These are phyloP conservation scores for Asobara japonica DNA, from an alignment of 1,140 invertebrate species.

Conservation along the genomic window DNA sequence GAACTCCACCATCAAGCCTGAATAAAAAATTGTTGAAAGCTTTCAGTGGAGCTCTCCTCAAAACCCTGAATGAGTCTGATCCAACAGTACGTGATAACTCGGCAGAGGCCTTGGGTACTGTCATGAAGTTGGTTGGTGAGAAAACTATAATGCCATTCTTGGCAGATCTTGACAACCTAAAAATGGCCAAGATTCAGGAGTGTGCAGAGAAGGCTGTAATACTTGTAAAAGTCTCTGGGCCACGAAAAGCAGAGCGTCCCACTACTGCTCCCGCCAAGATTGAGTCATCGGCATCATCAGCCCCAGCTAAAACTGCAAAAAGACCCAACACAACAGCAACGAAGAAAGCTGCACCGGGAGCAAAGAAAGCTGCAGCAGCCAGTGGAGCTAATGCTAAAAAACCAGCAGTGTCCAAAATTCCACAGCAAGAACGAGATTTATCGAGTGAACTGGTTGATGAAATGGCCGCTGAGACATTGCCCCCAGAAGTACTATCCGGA, in stretches of 20 bases:
- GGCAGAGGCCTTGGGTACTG: conserved; percentile 91
- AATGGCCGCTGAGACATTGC: conserved; percentile 73
- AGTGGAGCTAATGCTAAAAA: conserved; percentile 54
- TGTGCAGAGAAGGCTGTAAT: conserved; percentile 92
- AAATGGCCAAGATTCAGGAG: conserved; percentile 97
- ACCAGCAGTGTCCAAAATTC: conserved; percentile 45
- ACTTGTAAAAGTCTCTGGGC: conserved; percentile 73
- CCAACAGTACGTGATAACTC: conserved; percentile 84
- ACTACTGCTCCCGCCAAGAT: conserved; percentile 65
- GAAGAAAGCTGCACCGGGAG: conserved; percentile 52
- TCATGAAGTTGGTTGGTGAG: conserved; percentile 93
- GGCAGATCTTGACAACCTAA: conserved; percentile 87
- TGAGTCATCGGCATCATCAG: conserved; percentile 51
- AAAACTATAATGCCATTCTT: conserved; percentile 88
- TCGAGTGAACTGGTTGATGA: conserved; percentile 76
- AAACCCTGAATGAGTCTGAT: conserved; percentile 89
- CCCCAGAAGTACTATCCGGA: conserved; percentile 73
- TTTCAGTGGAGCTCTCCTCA: conserved; percentile 82
- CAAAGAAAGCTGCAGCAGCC: conserved; percentile 58
- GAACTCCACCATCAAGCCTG: conserved; percentile 80
- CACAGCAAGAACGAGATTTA: conserved; percentile 55
- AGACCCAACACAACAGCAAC: conserved; percentile 68
- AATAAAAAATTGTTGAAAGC: conserved; percentile 94
- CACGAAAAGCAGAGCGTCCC: conserved; percentile 69
- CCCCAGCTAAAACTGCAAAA: conserved; percentile 50